Base-by-base conservation (phyloP, 64 coral and sea anemone species). In the Hydrozoanthus tunicans region DNA sequence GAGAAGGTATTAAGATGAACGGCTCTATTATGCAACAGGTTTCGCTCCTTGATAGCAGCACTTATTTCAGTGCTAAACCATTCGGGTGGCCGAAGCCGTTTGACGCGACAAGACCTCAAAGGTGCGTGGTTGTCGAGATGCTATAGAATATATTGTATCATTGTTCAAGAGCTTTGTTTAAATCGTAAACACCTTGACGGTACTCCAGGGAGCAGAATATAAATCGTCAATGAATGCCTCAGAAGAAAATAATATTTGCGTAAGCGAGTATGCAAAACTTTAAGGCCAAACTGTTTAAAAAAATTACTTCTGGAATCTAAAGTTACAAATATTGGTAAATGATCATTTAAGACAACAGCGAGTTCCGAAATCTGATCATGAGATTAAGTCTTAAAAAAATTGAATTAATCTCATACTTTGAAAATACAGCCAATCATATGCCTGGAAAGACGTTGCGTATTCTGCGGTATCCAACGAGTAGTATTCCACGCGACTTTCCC, bases 271-370 rank as follows among this genome's bases (percentile, higher is more conserved):
- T 67, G n/a, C 64, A 67, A 3, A 67, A 67, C 64, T 67, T 67
- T 67, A 17, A 4, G 64, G 12, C 64, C 64, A 67, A 17, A 67
- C 64, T 67, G 64, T 67, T 67, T 67, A 67, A 11, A 67, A 67
- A 67, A 11, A 67, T 67, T 11, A 67, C 64, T 13, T 67, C 64
- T 67, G 64, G 12, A 67, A 15, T 67, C n/a, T 67, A 67, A 67
- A 17, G 64, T 67, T 67, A 67, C 64, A 67, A 67, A 67, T 67
- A 67, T 67, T 67, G 64, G 64, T 67, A 67, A 67, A 67, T 67
- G 64, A 67, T 67, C 64, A 67, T 17, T 67, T 67, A 67, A 67
- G 12, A 67, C 64, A 67, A 67, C 64, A 67, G 64, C n/a, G 32
- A 43, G 64, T 67, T 67, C 64, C 64, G 2, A 17, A 67, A 67